Evolutionary conservation across 2,888 invertebrate genomes (phyloP).

Genomic region (Dryococelus australis): DNA sequence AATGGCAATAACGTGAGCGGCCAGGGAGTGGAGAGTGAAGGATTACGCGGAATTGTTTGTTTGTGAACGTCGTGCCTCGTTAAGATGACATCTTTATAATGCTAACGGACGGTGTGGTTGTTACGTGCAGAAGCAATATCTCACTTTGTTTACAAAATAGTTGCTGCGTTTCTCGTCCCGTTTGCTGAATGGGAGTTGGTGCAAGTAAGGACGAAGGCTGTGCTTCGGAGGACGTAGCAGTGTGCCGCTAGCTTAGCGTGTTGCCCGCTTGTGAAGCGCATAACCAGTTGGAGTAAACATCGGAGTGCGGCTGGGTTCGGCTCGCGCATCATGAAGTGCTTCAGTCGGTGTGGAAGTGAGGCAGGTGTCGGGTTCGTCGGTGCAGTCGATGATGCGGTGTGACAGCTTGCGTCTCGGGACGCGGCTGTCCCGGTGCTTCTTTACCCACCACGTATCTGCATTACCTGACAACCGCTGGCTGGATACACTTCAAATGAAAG

Average conservation of each 20-base stretch:
- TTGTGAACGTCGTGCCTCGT: background rate
- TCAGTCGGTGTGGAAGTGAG: background rate
- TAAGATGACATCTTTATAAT: background rate
- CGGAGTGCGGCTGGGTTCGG: background rate
- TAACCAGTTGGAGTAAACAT: background rate
- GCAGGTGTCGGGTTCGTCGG: background rate
- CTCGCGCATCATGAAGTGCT: background rate
- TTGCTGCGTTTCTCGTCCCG: background rate
- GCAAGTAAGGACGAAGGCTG: background rate
- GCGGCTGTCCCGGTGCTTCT: no score
- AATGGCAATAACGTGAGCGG: conserved; percentile 25
- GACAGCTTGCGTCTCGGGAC: background rate
- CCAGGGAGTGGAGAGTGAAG: background rate
- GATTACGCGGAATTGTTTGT: background rate
- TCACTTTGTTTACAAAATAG: conserved; percentile 24
- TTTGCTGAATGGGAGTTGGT: background rate
- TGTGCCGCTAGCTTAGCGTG: background rate
- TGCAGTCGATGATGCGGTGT: background rate
- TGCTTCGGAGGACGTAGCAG: background rate
- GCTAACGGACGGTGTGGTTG: background rate
- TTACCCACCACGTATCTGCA: background rate
- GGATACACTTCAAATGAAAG: background rate
- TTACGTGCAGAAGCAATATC: background rate
- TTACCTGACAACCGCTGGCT: background rate
- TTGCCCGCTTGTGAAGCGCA: background rate